Evolutionary conservation across 2,113 vertebrate species (phyloP).

Genomic region (Tinamus guttatus): DNA sequence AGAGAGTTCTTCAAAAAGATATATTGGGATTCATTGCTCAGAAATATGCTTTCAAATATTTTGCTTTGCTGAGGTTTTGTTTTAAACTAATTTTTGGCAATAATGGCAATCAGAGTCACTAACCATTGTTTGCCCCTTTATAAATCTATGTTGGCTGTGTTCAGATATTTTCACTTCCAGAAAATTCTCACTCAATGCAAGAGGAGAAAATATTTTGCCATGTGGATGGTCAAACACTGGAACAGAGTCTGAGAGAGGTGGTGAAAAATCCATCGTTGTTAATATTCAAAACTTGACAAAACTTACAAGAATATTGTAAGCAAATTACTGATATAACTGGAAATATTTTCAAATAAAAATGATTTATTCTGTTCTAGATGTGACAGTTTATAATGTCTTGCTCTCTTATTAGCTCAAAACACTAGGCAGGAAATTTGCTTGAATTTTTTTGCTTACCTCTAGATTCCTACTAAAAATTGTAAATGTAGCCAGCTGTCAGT

Average conservation of each 20-base stretch:
- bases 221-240: not conserved
- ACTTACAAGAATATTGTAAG: too few relatives aligned
- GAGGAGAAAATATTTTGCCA: not conserved
- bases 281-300: too few relatives aligned
- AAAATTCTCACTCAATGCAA: not conserved
- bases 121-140: not conserved
- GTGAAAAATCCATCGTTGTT: too few relatives aligned
- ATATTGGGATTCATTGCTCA: not conserved
- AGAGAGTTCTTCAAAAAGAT: not conserved
- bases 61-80: not conserved
- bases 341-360: too few relatives aligned
- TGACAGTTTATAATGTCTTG: too few relatives aligned
- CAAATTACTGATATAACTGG: too few relatives aligned
- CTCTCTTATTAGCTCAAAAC: too few relatives aligned
- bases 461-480: not conserved
- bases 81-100: not conserved
- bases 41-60: not conserved
- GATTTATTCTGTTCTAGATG: too few relatives aligned
- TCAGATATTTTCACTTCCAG: not conserved
- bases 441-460: fast-evolving
- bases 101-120: not conserved
- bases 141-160: not conserved
- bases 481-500: not conserved
- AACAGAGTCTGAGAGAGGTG: too few relatives aligned
- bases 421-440: too few relatives aligned